Conservation (phyloP, 2,797 vertebrate genomes). For the Fratercula arctica region DNA sequence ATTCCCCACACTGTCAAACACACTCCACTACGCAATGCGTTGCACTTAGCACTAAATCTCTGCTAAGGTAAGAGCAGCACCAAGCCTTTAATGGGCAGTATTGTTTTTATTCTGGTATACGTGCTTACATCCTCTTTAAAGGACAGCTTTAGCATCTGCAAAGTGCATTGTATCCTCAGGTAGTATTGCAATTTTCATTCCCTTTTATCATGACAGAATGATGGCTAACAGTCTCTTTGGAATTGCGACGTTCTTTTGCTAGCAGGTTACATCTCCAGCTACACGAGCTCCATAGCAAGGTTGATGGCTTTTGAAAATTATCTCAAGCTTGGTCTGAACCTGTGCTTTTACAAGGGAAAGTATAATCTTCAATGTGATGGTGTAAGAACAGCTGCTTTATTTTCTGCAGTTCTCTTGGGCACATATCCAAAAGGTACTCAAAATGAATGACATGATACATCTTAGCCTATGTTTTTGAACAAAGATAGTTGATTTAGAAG, state of each 20-base stretch:
- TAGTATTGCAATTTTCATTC: not conserved
- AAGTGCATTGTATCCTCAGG: not conserved
- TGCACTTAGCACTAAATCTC: not conserved
- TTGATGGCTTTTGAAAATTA: not conserved
- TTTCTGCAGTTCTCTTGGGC: not conserved
- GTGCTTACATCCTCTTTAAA: not conserved
- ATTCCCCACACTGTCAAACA: not conserved
- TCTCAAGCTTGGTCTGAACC: not conserved
- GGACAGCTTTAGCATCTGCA: not conserved
- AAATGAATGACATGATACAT: not conserved
- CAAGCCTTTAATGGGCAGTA: not conserved
- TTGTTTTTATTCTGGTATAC: not conserved
- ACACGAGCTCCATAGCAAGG: not conserved
- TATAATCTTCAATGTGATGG: not conserved
- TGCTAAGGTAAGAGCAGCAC: not conserved
- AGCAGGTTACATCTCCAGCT: not conserved
- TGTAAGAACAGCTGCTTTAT: not conserved
- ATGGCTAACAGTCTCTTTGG: not conserved
- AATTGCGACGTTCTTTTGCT: not conserved
- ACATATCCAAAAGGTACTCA: not conserved
- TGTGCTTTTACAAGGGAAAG: not conserved
- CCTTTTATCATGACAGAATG: not conserved
- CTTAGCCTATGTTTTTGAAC: not conserved
- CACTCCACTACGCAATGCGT: fast-evolving
- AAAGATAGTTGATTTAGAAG: not conserved